Evolutionary conservation across 2,113 vertebrate species (phyloP), one percentile per base, ranked within the genome.

Genomic region (Isurus oxyrinchus): DNA sequence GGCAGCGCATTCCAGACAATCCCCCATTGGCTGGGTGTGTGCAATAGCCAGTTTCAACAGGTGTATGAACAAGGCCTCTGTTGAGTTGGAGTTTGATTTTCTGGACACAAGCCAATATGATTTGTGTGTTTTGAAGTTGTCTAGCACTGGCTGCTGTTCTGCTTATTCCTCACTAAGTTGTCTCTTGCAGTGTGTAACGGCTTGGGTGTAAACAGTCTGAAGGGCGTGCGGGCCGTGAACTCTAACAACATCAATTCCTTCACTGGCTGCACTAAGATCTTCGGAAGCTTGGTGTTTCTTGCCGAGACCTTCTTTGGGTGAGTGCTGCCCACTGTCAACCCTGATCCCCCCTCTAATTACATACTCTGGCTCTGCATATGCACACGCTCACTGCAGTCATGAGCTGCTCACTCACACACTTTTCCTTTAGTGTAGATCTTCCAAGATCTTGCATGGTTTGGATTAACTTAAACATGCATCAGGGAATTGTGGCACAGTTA

Each of bases 221-320:
- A 98, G 96, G 98, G 98, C 0, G 97, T 97, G 10, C 98, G 97
- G 1, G 98, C 98, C 0, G 98, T 99, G 95, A 98, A 98, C 0
- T 97, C 98, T 0, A 97, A 98, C 96, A 99, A 99, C 94, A 98
- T 99, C 97, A 97, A 98, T 79, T 97, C 98, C 96, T 99, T 99
- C 67, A 93, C 96, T 0, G 98, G 98, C 96, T 99, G 99, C 97
- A 98, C 97, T 97, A 99, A 99, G 97, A 98, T 99, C 97, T 99
- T 99, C 0, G 99, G 99, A 96, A 99, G 98, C 96, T 96, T 99
- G 97, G 98, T 98, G 0, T 99, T 99, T 97, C 98, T 98, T 40
- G 97, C 98, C 0, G 98, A 99, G 97, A 99, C 99, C 97, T 99
- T 99, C 1, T 3, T 96, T 7, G 97, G 98, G 99, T 99, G 97